Evolutionary conservation across 2,113 vertebrate genomes (phyloP).

Genomic region (Phyllopteryx taeniolatus): DNA sequence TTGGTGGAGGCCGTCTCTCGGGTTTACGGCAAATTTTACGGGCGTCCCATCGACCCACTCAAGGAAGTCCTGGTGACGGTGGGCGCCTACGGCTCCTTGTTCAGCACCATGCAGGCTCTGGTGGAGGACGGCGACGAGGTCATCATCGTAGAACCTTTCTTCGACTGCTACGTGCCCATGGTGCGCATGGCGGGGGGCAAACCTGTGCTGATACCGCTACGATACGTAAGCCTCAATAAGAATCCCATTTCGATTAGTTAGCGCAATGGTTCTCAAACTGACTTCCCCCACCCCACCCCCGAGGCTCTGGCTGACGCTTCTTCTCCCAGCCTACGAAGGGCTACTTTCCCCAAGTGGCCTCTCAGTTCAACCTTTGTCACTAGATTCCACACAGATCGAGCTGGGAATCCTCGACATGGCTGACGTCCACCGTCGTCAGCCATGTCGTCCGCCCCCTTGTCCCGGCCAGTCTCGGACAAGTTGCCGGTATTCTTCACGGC

Average conservation of each 20-base stretch:
- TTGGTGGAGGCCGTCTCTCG: constrained; percentile 88
- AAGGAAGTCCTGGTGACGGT: constrained; percentile 90
- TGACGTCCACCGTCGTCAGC: background rate
- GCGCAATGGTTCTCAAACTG: no score
- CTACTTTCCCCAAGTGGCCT: background rate
- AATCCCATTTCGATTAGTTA: no score
- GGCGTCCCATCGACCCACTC: constrained; percentile 80
- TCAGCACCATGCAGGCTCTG: constrained; percentile 84
- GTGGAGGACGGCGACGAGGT: constrained; percentile 93
- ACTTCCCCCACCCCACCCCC: no score
- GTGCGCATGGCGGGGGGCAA: constrained; percentile 89
- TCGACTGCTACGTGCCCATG: constrained; percentile 92
- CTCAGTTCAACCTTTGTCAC: background rate
- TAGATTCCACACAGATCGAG: background rate
- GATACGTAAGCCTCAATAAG: constrained; percentile 76
- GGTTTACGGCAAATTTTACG: constrained; percentile 83
- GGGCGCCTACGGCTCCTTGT: constrained; percentile 91
- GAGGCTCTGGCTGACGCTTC: no score
- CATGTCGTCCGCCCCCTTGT: no score
- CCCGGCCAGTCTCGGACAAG: no score
- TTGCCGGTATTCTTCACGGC: no score
- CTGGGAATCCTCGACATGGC: no score
- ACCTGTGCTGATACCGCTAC: constrained; percentile 85
- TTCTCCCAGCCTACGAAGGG: background rate
- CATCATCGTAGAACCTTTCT: constrained; percentile 95